Evolutionary conservation across 2,113 vertebrate species (phyloP).

Genomic region (Cyprinus carpio): DNA sequence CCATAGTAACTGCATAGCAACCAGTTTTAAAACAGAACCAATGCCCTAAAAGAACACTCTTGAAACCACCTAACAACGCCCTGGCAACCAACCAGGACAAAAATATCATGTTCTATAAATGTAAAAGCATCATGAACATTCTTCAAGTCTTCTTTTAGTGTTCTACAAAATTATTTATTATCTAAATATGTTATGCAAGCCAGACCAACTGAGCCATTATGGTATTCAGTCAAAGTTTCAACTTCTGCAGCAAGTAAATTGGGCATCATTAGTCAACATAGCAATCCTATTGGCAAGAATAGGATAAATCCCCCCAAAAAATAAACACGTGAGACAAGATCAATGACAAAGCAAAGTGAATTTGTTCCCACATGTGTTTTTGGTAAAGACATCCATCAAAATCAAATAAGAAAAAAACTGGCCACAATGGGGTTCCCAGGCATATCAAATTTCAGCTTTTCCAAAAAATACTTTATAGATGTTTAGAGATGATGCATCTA

Average conservation of each 20-base stretch:
- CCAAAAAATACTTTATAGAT: not conserved
- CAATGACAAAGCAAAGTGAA: not conserved
- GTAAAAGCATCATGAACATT: not conserved
- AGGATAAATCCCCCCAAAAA: not conserved
- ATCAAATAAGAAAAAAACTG: not conserved
- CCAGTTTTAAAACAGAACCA: not conserved
- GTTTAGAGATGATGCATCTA: not conserved
- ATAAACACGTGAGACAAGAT: not conserved
- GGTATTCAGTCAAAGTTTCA: not conserved
- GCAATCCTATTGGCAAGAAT: not conserved
- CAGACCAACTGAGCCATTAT: not conserved
- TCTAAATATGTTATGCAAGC: not conserved
- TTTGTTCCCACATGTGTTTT: not conserved
- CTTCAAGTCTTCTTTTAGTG: not conserved
- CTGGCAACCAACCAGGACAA: not conserved
- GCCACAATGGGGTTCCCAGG: not conserved
- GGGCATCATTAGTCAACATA: not conserved
- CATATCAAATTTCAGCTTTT: conserved; percentile 10
- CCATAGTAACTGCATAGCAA: too few species aligned
- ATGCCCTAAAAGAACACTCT: not conserved
- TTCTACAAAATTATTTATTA: too few species aligned
- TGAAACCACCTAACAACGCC: not conserved
- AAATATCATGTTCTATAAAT: not conserved
- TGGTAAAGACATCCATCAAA: not conserved
- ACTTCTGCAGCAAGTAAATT: not conserved